Percentiles rank a stretch among this genome's conserved stretches.
Evolutionary conservation across 2,797 vertebrate species (phyloP).

Genomic region (Mallotus villosus): DNA sequence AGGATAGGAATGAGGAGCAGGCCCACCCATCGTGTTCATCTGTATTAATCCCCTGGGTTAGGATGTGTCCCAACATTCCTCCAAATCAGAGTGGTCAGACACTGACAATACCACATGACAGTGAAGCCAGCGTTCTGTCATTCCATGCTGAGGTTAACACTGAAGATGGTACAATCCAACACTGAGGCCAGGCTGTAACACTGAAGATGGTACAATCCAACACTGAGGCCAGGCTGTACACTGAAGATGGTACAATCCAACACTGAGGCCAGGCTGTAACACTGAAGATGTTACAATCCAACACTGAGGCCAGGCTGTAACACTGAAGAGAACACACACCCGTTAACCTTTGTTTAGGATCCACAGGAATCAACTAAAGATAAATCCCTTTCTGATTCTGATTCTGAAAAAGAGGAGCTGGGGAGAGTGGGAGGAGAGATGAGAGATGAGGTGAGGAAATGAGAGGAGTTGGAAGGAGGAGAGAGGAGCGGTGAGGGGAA

Average conservation of each 20-base stretch:
- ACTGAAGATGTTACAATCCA: slow-evolving; percentile 37
- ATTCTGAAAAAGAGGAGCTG: too few relatives aligned
- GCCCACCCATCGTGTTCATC: slow-evolving; percentile 36
- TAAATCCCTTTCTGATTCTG: too few relatives aligned
- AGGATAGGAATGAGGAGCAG: not conserved
- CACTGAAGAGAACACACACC: slow-evolving; percentile 23
- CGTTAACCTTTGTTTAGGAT: not conserved
- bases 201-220: slow-evolving; percentile 40
- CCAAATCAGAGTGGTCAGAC: slow-evolving; percentile 36
- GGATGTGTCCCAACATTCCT: slow-evolving; percentile 44
- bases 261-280: slow-evolving; percentile 20
- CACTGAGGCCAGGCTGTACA: slow-evolving; percentile 12
- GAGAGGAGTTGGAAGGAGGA: not conserved
- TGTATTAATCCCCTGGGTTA: slow-evolving; percentile 53
- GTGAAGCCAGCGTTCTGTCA: too few relatives aligned
- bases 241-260: too few relatives aligned
- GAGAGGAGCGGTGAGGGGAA: not conserved
- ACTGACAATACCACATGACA: slow-evolving; percentile 25
- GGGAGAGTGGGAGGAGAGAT: too few relatives aligned
- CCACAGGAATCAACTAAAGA: not conserved
- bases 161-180: slow-evolving; percentile 39
- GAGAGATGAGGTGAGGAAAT: too few relatives aligned
- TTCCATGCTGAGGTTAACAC: slow-evolving; percentile 14
- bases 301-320: slow-evolving; percentile 23
- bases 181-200: slow-evolving; percentile 24